Evolutionary conservation across 53 echinoderm and acorn worm genomes (phyloP).

Genomic region (Patiria pectinifera): DNA sequence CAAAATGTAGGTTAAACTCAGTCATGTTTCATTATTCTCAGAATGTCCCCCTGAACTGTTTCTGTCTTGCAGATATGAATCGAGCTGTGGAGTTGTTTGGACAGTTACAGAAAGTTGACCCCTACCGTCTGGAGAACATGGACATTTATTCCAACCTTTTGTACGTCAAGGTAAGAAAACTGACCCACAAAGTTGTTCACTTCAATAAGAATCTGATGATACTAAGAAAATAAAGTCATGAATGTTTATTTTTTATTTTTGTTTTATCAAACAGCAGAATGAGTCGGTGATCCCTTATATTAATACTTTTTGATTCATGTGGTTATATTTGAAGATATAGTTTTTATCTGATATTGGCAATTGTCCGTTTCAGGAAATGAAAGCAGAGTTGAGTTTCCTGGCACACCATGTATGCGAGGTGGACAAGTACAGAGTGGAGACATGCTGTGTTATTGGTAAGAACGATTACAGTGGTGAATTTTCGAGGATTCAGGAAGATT

Average conservation of each 20-base stretch:
- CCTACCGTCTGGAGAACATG: conserved; percentile 94
- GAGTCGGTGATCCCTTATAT: too few species aligned
- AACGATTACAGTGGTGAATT: not conserved
- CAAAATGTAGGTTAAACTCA: not conserved
- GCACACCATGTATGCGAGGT: conserved; percentile 96
- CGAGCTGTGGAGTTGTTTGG: conserved; percentile 89
- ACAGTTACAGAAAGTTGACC: conserved; percentile 89
- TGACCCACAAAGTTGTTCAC: not conserved
- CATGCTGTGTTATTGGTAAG: conserved; percentile 99
- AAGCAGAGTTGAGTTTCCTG: conserved; percentile 89
- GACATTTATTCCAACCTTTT: conserved; percentile 94
- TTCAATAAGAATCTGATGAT: too few species aligned
- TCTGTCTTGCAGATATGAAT: conserved; percentile 75
- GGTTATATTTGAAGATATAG: not conserved
- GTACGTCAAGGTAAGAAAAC: conserved; percentile 88
- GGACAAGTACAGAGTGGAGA: conserved; percentile 97
- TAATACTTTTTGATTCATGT: too few species aligned
- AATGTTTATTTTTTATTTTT: too few species aligned
- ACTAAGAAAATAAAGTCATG: too few species aligned
- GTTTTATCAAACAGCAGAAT: too few species aligned
- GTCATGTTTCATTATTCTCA: not conserved
- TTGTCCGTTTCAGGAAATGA: conserved; percentile 85
- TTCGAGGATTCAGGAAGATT: too few species aligned
- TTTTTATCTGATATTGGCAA: not conserved
- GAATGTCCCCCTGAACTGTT: not conserved